Evolutionary conservation across 2,888 invertebrate species (phyloP).

Genomic region (Rhagonycha lutea): DNA sequence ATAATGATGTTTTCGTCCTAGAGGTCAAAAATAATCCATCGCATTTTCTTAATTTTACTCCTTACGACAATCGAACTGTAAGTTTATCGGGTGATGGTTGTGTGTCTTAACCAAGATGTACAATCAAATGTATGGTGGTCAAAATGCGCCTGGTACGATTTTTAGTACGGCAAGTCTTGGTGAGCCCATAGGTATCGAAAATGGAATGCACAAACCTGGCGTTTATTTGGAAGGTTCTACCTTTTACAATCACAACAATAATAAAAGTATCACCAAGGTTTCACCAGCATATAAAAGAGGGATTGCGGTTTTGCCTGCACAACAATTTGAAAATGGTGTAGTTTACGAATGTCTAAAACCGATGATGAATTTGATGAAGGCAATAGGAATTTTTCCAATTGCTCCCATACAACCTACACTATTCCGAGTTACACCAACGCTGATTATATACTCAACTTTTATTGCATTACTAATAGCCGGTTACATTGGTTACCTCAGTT

Average conservation of each 20-base stretch:
- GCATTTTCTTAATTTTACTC: neutral
- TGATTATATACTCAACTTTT: slow-evolving; percentile 63
- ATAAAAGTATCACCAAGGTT: slow-evolving; percentile 39
- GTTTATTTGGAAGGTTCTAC: slow-evolving; percentile 47
- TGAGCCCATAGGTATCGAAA: neutral
- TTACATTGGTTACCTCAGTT: slow-evolving; percentile 65
- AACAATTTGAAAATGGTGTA: slow-evolving; percentile 41
- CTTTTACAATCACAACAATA: slow-evolving; percentile 33
- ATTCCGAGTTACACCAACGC: slow-evolving; percentile 56
- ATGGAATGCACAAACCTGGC: slow-evolving; percentile 18
- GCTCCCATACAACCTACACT: slow-evolving; percentile 58
- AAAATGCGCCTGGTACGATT: neutral
- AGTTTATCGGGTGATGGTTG: slow-evolving; percentile 6
- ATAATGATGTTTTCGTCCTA: slow-evolving; percentile 4
- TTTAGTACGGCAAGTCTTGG: neutral
- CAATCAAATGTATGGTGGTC: slow-evolving; percentile 3
- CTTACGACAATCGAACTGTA: slow-evolving; percentile 1
- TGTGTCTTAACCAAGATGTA: slow-evolving; percentile 9
- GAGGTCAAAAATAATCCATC: slow-evolving; percentile 23
- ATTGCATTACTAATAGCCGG: slow-evolving; percentile 51
- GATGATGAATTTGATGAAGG: slow-evolving; percentile 55
- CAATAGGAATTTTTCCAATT: slow-evolving; percentile 68
- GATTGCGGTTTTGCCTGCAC: slow-evolving; percentile 4
- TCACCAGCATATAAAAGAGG: slow-evolving; percentile 35
- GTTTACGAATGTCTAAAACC: slow-evolving; percentile 57